Base-by-base conservation (phyloP, 1,140 invertebrate species). In the Aphis gossypii region DNA sequence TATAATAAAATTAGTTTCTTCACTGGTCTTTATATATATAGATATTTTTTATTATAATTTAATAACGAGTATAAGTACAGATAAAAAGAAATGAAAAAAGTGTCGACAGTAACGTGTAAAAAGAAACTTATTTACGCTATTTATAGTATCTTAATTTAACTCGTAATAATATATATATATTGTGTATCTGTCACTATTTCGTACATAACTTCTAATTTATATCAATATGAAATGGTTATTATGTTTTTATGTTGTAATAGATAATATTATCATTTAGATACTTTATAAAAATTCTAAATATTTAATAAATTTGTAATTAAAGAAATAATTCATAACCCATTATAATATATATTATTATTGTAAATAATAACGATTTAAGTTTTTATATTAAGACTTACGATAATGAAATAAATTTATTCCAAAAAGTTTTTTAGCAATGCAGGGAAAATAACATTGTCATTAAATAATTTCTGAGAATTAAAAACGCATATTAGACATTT, bases 1-100 rank as follows among this genome's bases (percentile, higher is more conserved):
- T 92, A 92, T n/a, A 84, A 92, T 54, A 76, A 84, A 92, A 92
- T 92, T 92, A 92, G 91, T 83, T 92, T 92, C 76, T 38, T 51
- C 48, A 82, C n/a, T 48, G 60, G n/a, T 30, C 14, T 20, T 25
- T 82, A 21, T 56, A 6, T 5, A 60, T 60, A 90, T 90, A 88
- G 14, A 90, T 41, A 90, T 90, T 56, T 90, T 54, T 90, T 38
- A 38, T 90, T 60, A 90, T 41, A 56, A 90, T 90, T 90, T 56
- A 90, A 90, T 90, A 90, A 90, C 88, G 23, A 56, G 20, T 68
- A 60, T 56, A 56, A 41, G 48, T 51, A 51, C 48, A 60, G 35
- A 60, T 90, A 90, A 56, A 56, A 56, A 90, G 88, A 60, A 51
- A 54, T 48, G 18, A 30, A 60, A 88, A 54, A 54, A 88, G 48